phyloP scores from a whole-genome alignment of 2,888 invertebrate genomes.

The Punctoribates punctum region DNA sequence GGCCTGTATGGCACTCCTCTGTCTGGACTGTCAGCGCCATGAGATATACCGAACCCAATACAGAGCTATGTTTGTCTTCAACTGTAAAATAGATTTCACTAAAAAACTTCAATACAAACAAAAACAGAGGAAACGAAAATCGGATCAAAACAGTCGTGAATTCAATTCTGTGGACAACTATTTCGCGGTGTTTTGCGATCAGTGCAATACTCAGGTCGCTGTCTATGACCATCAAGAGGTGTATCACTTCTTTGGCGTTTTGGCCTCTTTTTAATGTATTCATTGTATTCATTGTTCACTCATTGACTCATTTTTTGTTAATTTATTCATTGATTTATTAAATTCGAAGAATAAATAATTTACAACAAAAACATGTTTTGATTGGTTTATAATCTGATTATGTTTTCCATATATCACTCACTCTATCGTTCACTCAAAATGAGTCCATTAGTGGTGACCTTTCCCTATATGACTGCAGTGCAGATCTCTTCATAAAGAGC shows the following conservation, averaged over 20 bases:
- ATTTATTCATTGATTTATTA: neutral
- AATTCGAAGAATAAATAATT: neutral
- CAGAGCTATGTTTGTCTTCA: slow-evolving; percentile 62
- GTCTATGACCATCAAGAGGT: slow-evolving; percentile 60
- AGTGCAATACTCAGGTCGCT: slow-evolving; percentile 59
- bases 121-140: slow-evolving; percentile 50
- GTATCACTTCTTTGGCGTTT: slow-evolving; percentile 61
- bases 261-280: slow-evolving; percentile 54
- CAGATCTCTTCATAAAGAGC: too few relatives aligned
- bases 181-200: slow-evolving; percentile 58
- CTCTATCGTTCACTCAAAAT: too few relatives aligned
- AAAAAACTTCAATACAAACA: slow-evolving; percentile 50
- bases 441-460: too few relatives aligned
- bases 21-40: slow-evolving; percentile 59
- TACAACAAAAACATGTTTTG: too few relatives aligned
- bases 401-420: too few relatives aligned
- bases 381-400: too few relatives aligned
- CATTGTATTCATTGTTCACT: slow-evolving; percentile 3
- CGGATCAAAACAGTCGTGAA: slow-evolving; percentile 45
- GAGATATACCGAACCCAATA: slow-evolving; percentile 58
- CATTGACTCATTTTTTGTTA: neutral
- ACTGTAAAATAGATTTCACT: slow-evolving; percentile 57
- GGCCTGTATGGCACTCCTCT: slow-evolving; percentile 60
- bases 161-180: slow-evolving; percentile 53
- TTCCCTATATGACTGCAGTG: too few relatives aligned